Conservation (phyloP, 2,797 vertebrate species). For the Gobionotothen gibberifrons region DNA sequence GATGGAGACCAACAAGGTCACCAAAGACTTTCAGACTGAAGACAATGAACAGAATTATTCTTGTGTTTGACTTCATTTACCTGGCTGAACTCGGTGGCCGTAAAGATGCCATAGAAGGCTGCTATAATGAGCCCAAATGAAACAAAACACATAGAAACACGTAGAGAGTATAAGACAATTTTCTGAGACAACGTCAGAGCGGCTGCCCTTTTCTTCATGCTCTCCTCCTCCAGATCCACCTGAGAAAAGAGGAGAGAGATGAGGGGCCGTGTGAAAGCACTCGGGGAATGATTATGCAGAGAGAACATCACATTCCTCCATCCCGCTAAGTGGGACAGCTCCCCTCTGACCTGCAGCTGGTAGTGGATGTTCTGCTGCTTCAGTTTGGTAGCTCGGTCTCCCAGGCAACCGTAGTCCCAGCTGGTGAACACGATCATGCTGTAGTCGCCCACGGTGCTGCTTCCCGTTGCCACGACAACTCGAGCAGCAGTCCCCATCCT, state of each 20-base stretch:
- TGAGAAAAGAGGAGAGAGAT: conserved; percentile 53
- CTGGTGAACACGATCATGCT: conserved; percentile 87
- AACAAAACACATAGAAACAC: conserved; percentile 77
- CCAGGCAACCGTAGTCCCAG: conserved; percentile 89
- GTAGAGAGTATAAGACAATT: conserved; percentile 72
- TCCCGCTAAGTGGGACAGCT: conserved; percentile 23
- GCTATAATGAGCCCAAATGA: conserved; percentile 76
- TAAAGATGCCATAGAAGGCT: conserved; percentile 82
- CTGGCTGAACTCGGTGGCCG: conserved; percentile 82
- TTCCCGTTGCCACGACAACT: conserved; percentile 84
- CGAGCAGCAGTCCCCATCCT: conserved; percentile 87
- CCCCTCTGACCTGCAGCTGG: conserved; percentile 85
- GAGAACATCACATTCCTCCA: not conserved
- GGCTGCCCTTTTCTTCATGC: conserved; percentile 70
- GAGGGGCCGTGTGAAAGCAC: not conserved
- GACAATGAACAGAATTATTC: not conserved
- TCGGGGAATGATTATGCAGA: not conserved
- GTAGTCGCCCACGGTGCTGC: conserved; percentile 83
- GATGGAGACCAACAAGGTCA: conserved; percentile 17
- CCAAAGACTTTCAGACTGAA: not conserved
- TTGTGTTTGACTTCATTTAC: conserved; percentile 45
- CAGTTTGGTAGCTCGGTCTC: conserved; percentile 77
- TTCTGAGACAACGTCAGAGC: conserved; percentile 79
- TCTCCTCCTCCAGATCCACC: conserved; percentile 91
- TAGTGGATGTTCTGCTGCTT: conserved; percentile 88